Conservation (phyloP, 2,888 invertebrate species). For the Eulithis prunata region DNA sequence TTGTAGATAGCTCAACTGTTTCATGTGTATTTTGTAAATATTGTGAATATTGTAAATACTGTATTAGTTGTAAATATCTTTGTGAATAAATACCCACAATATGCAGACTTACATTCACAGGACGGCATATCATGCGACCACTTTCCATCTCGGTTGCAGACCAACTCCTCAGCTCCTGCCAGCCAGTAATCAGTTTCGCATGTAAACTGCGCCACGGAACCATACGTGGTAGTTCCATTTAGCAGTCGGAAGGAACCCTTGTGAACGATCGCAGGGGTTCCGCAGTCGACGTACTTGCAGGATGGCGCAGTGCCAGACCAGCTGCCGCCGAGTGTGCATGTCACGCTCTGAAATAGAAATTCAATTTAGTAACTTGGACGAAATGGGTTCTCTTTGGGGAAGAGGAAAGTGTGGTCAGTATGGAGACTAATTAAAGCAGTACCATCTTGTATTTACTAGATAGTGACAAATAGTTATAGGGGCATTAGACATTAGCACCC, state of each 20-base stretch:
- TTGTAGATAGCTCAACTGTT: no score
- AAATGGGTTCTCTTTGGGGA: background rate
- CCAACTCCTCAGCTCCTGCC: constrained; percentile 87
- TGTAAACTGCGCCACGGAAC: constrained; percentile 90
- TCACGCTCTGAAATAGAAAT: constrained; percentile 84
- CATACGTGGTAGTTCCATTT: constrained; percentile 92
- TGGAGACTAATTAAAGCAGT: no score
- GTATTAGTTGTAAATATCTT: no score
- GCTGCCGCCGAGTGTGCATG: constrained; percentile 93
- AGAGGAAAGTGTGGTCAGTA: no score
- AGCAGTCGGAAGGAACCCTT: constrained; percentile 89
- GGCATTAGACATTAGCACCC: no score
- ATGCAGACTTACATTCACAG: constrained; percentile 89
- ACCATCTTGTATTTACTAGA: no score
- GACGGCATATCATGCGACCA: constrained; percentile 94
- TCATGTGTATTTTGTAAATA: no score
- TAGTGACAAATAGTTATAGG: no score
- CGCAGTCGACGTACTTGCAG: constrained; percentile 95
- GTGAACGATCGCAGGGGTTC: constrained; percentile 91
- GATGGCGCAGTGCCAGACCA: constrained; percentile 92
- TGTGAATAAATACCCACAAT: no score
- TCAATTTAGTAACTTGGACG: background rate
- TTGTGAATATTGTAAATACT: no score
- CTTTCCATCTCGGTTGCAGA: constrained; percentile 92
- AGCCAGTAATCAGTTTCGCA: constrained; percentile 94